These are phyloP conservation scores for Philopotamus ludificatus DNA, from an alignment of 1,140 invertebrate genomes.

Conservation along the genomic window DNA sequence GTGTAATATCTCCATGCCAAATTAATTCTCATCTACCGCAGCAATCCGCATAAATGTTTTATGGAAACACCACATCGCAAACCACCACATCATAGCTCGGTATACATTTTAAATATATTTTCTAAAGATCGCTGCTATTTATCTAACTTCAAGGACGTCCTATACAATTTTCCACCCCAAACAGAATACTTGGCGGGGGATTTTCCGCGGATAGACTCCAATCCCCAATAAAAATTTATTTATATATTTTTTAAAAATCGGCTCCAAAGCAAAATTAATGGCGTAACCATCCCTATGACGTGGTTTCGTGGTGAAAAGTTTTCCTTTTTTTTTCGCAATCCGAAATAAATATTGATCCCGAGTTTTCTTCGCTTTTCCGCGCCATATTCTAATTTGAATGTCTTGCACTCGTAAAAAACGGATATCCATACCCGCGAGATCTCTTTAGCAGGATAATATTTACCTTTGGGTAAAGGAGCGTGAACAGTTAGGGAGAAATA, in stretches of 20 bases:
- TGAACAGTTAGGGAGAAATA: constrained; percentile 26
- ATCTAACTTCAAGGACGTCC: background rate
- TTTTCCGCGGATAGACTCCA: too few relatives aligned
- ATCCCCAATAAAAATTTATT: too few relatives aligned
- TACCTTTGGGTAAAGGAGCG: constrained; percentile 30
- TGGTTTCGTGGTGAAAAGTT: background rate
- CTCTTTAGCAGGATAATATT: constrained; percentile 38
- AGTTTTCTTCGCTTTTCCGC: background rate
- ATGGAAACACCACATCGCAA: background rate
- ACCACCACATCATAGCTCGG: too few relatives aligned
- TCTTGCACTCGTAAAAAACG: constrained; percentile 7
- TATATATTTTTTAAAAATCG: background rate
- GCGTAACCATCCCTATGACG: background rate
- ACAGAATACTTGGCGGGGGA: background rate
- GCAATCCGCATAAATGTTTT: background rate
- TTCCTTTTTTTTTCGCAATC: background rate
- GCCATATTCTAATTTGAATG: background rate
- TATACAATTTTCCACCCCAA: background rate
- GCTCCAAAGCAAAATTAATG: background rate
- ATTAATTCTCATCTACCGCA: background rate
- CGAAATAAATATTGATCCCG: background rate
- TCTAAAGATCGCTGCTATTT: background rate
- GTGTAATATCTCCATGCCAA: background rate
- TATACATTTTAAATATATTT: too few relatives aligned
- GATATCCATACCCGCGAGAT: constrained; percentile 9